phyloP scores from a whole-genome alignment of 2,888 invertebrate species.

The Phalangium opilio region DNA sequence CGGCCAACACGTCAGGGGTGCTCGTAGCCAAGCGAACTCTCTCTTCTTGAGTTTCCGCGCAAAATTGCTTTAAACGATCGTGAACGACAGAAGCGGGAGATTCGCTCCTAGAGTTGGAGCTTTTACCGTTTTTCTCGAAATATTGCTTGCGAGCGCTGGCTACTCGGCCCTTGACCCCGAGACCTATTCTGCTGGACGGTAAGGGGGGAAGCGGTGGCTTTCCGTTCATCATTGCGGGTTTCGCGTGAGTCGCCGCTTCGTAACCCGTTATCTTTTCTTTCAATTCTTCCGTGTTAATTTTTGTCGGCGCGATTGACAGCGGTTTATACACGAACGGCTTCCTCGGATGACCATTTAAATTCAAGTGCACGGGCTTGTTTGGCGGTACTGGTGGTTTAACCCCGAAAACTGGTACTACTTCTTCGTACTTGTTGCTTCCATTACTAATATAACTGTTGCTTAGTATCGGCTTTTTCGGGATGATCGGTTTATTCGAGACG shows the following conservation, averaged over 20 bases:
- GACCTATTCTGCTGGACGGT: constrained; percentile 1
- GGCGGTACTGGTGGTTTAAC: no score
- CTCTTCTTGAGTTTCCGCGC: constrained; percentile 13
- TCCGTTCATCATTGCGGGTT: constrained; percentile 6
- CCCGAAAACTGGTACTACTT: no score
- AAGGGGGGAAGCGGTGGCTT: constrained; percentile 11
- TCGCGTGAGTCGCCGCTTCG: constrained; percentile 3
- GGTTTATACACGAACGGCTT: no score
- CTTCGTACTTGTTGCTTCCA: no score
- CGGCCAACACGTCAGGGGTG: constrained; percentile 17
- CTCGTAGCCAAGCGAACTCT: constrained; percentile 15
- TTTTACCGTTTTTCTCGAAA: constrained; percentile 8
- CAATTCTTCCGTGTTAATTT: no score
- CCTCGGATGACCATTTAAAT: no score
- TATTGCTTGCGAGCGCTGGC: constrained; percentile 13
- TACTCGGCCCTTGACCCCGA: constrained; percentile 8
- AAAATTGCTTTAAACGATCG: constrained; percentile 12
- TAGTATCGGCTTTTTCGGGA: no score
- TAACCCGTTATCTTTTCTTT: constrained; percentile 14
- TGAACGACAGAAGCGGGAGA: background rate
- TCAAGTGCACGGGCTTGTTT: no score
- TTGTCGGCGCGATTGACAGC: no score
- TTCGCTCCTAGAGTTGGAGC: background rate
- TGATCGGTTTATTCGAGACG: no score
- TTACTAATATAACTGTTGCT: no score